Conservation (phyloP, 2,888 invertebrate genomes). For the Spicauda simplicius region DNA sequence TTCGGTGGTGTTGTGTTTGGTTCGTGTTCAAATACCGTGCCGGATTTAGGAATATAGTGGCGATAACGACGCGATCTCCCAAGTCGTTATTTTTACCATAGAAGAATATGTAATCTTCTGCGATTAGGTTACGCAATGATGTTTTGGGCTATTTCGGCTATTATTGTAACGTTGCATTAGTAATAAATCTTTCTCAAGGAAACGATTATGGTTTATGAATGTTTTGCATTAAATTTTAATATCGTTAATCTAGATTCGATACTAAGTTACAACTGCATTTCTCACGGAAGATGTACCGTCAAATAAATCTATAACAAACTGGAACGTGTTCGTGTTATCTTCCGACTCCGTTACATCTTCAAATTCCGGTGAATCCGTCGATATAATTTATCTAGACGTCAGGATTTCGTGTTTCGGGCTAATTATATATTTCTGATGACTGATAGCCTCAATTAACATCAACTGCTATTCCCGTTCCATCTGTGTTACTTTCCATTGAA, state of each 20-base stretch:
- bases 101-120: background rate
- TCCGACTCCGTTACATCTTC: slow-evolving; percentile 18
- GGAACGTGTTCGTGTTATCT: slow-evolving; percentile 31
- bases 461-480: slow-evolving; percentile 69
- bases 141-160: background rate
- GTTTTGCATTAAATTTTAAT: slow-evolving; percentile 16
- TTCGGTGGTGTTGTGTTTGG: slow-evolving; percentile 54
- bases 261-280: slow-evolving; percentile 32
- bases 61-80: slow-evolving; percentile 8
- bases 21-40: slow-evolving; percentile 36
- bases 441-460: slow-evolving; percentile 68
- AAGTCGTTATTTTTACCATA: no score
- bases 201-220: background rate
- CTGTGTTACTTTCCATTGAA: slow-evolving; percentile 72
- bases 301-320: slow-evolving; percentile 32
- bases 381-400: slow-evolving; percentile 14
- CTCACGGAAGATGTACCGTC: slow-evolving; percentile 35
- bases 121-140: background rate
- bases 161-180: background rate
- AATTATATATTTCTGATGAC: slow-evolving; percentile 49
- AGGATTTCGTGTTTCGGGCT: slow-evolving; percentile 43
- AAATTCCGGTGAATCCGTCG: slow-evolving; percentile 21
- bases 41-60: slow-evolving; percentile 8
- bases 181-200: background rate
- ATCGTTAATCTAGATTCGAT: slow-evolving; percentile 25